Percentiles rank a stretch among this genome's conserved stretches.
These are phyloP conservation scores for Corythornis cristatus DNA, from an alignment of 2,113 vertebrate genomes.

Conservation along the genomic window DNA sequence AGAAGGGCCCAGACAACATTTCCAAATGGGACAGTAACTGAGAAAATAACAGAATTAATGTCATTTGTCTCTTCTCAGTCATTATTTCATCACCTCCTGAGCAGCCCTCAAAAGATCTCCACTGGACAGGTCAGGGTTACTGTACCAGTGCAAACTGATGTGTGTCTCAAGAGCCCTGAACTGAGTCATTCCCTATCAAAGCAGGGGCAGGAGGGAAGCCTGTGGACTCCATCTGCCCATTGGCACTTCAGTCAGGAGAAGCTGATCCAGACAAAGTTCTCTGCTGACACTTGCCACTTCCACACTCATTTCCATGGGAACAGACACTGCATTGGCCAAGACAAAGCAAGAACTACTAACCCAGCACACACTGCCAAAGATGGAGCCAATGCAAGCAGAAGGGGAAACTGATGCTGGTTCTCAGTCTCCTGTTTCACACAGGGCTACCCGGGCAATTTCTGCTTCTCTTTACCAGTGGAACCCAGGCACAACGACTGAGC, in stretches of 20 bases:
- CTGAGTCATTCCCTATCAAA: fast-evolving
- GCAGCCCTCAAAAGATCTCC: neutral
- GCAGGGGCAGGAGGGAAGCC: neutral
- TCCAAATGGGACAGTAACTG: neutral
- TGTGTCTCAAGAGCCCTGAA: neutral
- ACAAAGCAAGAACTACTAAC: conserved; percentile 30
- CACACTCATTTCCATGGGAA: conserved; percentile 51
- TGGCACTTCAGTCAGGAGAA: neutral
- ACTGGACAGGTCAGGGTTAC: neutral
- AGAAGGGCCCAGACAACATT: neutral
- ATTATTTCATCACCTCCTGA: neutral
- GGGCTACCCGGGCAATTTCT: neutral
- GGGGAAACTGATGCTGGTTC: conserved; percentile 44
- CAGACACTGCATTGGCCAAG: conserved; percentile 24
- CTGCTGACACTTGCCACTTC: neutral
- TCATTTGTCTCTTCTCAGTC: neutral
- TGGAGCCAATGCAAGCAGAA: neutral
- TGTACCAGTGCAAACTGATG: neutral
- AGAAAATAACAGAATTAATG: neutral
- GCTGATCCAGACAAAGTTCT: neutral
- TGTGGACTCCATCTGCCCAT: neutral
- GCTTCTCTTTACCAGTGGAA: neutral
- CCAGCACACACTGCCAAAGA: fast-evolving
- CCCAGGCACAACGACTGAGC: neutral
- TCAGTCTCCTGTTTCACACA: conserved; percentile 1